phyloP scores from a whole-genome alignment of 2,113 vertebrate genomes.

The Austrofundulus limnaeus region DNA sequence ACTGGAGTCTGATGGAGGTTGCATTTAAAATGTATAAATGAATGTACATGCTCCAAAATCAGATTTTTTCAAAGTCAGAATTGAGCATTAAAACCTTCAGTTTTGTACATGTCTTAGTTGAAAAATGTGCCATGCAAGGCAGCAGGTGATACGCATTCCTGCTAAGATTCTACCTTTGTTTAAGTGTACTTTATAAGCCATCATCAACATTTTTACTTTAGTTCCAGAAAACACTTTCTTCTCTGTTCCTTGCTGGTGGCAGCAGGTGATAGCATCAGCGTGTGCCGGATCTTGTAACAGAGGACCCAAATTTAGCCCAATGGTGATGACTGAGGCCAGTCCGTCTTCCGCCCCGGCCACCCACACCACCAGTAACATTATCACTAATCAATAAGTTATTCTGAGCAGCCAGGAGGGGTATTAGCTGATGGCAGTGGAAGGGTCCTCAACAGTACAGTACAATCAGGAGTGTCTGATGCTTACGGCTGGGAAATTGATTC shows the following conservation, averaged over 20 bases:
- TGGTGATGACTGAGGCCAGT: slow-evolving; percentile 75
- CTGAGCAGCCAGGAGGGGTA: slow-evolving; percentile 65
- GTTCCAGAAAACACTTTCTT: slow-evolving; percentile 15
- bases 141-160: too few relatives aligned
- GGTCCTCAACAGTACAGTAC: slow-evolving; percentile 74
- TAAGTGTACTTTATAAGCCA: background rate
- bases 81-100: too few relatives aligned
- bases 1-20: too few relatives aligned
- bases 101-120: too few relatives aligned
- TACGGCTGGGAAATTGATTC: slow-evolving; percentile 76
- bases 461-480: slow-evolving; percentile 75
- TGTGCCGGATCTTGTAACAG: slow-evolving; percentile 68
- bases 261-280: slow-evolving; percentile 56
- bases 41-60: too few relatives aligned
- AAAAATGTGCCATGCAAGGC: too few relatives aligned
- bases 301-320: slow-evolving; percentile 69
- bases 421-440: slow-evolving; percentile 63
- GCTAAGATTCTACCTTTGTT: background rate
- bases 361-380: slow-evolving; percentile 74
- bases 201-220: slow-evolving; percentile 5
- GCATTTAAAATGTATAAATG: too few relatives aligned
- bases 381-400: slow-evolving; percentile 72
- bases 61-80: too few relatives aligned
- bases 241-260: slow-evolving; percentile 27
- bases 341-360: slow-evolving; percentile 66